Percentiles rank a stretch among this genome's conserved stretches.
Evolutionary conservation across 2,113 vertebrate genomes (phyloP).

Genomic region (Prunella himalayana): DNA sequence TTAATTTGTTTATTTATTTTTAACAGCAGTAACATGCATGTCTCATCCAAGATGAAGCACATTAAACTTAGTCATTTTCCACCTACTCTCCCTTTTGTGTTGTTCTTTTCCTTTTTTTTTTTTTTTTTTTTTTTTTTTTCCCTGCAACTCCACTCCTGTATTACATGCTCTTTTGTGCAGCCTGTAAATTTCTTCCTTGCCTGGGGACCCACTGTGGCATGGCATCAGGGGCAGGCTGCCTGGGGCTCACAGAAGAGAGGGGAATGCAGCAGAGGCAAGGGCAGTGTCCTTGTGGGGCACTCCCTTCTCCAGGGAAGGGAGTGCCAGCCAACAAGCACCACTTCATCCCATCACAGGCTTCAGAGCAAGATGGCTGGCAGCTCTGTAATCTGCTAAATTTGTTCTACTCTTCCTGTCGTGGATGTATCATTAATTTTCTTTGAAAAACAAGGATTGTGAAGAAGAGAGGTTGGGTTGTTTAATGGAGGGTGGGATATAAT

Average conservation of each 20-base stretch:
- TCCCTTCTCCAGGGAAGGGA: neutral
- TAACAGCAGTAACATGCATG: neutral
- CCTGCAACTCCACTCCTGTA: neutral
- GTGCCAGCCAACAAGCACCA: neutral
- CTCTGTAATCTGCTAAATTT: neutral
- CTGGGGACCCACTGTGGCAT: neutral
- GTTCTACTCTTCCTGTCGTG: neutral
- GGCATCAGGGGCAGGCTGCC: neutral
- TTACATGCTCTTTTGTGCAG: neutral
- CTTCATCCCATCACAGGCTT: fast-evolving
- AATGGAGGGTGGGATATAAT: neutral
- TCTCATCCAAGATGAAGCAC: neutral
- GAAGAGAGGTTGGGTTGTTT: neutral
- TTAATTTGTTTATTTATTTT: slow-evolving; percentile 26
- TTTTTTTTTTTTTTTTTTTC: fast-evolving
- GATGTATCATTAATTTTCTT: neutral
- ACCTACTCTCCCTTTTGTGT: neutral
- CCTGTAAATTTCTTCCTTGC: neutral
- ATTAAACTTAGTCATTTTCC: neutral
- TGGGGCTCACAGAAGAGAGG: neutral
- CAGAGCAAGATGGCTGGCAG: neutral
- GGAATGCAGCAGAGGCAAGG: neutral
- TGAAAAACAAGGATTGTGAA: neutral
- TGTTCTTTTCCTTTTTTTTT: neutral
- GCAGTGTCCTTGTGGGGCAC: neutral